Conservation (phyloP, 2,888 invertebrate genomes). For the Cactoblastis cactorum region DNA sequence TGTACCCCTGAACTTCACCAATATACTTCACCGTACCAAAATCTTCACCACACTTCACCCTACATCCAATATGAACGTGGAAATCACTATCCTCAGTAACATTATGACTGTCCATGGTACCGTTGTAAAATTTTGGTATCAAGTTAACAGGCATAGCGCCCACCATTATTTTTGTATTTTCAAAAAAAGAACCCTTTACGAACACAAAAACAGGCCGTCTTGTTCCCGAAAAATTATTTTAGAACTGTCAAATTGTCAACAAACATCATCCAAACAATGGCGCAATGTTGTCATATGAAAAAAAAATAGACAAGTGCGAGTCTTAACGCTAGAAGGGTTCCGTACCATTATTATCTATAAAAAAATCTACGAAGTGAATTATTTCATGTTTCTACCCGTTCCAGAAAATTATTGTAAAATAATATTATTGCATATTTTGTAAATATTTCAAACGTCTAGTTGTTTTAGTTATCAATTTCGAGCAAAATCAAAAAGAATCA, state of each 20-base stretch:
- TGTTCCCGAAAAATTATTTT: conserved; percentile 43
- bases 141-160: conserved; percentile 77
- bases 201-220: conserved; percentile 68
- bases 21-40: conserved; percentile 84
- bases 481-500: too few relatives aligned
- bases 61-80: conserved; percentile 70
- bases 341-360: too few relatives aligned
- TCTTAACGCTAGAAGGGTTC: too few relatives aligned
- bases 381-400: too few relatives aligned
- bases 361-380: too few relatives aligned
- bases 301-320: too few relatives aligned
- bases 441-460: too few relatives aligned
- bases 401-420: too few relatives aligned
- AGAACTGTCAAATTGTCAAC: conserved; percentile 28
- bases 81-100: conserved; percentile 65
- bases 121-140: conserved; percentile 76
- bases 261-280: conserved; percentile 2
- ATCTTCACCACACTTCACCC: conserved; percentile 63
- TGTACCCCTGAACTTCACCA: conserved; percentile 85
- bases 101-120: conserved; percentile 72
- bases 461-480: too few relatives aligned
- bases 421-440: too few relatives aligned
- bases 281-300: conserved; percentile 15
- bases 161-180: conserved; percentile 72
- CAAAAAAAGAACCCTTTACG: conserved; percentile 68